phyloP scores from a whole-genome alignment of 1,140 invertebrate genomes.

The Pinna nobilis region DNA sequence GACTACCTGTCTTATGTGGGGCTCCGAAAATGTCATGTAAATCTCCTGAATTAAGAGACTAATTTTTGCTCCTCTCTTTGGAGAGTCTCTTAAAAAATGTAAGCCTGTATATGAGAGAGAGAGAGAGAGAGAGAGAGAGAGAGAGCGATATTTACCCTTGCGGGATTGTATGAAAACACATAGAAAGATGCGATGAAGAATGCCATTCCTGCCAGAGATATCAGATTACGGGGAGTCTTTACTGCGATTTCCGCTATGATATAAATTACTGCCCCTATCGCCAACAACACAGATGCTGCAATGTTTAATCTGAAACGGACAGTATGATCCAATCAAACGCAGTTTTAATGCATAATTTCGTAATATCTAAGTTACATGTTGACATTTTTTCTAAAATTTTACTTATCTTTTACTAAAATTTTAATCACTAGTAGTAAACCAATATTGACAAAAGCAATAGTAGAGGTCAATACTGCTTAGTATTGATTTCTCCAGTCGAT shows the following conservation, averaged over 20 bases:
- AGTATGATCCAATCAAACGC: background rate
- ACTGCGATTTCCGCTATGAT: constrained; percentile 60
- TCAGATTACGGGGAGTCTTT: constrained; percentile 57
- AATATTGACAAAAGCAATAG: too few species aligned
- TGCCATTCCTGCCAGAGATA: constrained; percentile 60
- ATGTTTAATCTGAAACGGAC: background rate
- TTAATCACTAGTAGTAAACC: background rate
- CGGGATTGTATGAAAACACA: constrained; percentile 58
- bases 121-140: background rate
- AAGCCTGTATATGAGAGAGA: background rate
- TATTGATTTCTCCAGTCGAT: too few species aligned
- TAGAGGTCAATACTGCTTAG: too few species aligned
- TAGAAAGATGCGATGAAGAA: constrained; percentile 60
- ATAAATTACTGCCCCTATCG: constrained; percentile 49
- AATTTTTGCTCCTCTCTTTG: background rate
- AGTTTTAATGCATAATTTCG: background rate
- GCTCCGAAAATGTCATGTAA: background rate
- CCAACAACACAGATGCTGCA: constrained; percentile 22
- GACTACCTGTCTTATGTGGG: background rate
- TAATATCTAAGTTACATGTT: background rate
- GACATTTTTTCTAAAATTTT: background rate
- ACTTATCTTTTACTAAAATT: background rate
- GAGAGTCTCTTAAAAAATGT: too few species aligned
- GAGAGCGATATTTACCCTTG: constrained; percentile 33
- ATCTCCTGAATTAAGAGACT: background rate